Conservation (phyloP, 2,888 invertebrate genomes). For the Melolontha melolontha region DNA sequence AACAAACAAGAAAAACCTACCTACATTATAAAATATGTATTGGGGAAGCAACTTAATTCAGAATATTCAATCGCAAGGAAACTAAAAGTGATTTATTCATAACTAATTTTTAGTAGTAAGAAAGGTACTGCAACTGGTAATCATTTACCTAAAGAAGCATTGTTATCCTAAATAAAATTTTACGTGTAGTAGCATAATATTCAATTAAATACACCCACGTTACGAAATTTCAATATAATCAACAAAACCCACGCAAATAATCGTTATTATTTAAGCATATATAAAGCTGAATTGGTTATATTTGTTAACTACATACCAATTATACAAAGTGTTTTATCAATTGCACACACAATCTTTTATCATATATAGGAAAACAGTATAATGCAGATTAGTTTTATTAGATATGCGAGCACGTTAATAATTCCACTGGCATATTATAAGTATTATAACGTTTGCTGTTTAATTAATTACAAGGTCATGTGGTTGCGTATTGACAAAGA, state of each 20-base stretch:
- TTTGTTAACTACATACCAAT: too few relatives aligned
- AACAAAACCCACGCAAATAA: constrained; percentile 1
- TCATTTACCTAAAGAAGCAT: neutral
- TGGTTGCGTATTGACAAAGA: constrained; percentile 18
- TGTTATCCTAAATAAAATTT: neutral
- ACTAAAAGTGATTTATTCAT: too few relatives aligned
- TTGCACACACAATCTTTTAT: neutral
- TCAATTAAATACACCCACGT: constrained; percentile 7
- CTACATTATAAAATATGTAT: too few relatives aligned
- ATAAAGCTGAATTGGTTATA: neutral
- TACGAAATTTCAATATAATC: neutral
- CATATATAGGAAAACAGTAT: neutral
- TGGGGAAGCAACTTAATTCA: too few relatives aligned
- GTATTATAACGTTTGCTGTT: constrained; percentile 8
- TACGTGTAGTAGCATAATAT: neutral
- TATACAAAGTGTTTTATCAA: neutral
- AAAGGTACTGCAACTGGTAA: neutral
- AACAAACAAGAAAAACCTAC: too few relatives aligned
- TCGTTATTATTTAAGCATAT: constrained; percentile 1
- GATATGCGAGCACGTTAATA: constrained; percentile 24
- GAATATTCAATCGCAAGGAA: too few relatives aligned
- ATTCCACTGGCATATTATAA: constrained; percentile 21
- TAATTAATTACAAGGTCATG: constrained; percentile 28
- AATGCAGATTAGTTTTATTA: constrained; percentile 27
- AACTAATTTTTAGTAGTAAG: neutral